Evolutionary conservation across 2,888 invertebrate species (phyloP), one percentile per base, ranked within the genome.

Genomic region (Polietes domitor): DNA sequence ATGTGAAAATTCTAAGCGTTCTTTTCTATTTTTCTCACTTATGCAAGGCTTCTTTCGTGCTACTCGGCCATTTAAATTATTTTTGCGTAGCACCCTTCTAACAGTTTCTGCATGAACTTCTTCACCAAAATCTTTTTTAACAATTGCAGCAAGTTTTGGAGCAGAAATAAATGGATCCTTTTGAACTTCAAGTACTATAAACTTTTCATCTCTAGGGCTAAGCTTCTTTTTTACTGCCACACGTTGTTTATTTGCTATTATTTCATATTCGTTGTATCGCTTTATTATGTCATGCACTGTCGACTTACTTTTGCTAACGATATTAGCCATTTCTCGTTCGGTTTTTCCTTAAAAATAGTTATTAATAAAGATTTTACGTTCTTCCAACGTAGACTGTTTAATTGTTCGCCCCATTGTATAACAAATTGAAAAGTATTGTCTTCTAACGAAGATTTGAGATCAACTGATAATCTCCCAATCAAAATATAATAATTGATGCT

Each of bases 281-380:
- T 47, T 47, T 47, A 47, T 47, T 47, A 47, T 47, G 47, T 47
- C 47, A 47, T 17, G 47, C 6, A 61, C 61, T 61, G 61, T 61
- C 61, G 61, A 61, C 61, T 61, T 61, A 7, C 26, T 61, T 61
- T 61, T 61, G 28, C n/a, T 61, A 10, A 28, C 55, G 28, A 61
- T 61, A 61, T 61, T 61, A 28, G 61, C 28, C 24, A 61, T 28
- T 61, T 61, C 28, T 26, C 61, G 61, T 28, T 61, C 61, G 15
- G 61, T 61, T n/a, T 61, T 61, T 61, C 61, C 61, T 61, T 61
- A 28, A 61, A n/a, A n/a, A 61, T 61, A 28, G 7, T 61, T 55
- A 47, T 47, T 47, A 47, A 47, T 47, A 47, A 47, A 5, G 17
- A 47, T 47, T 47, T 47, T 12, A n/a, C 55, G 55, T 55, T 55